Evolutionary conservation across 2,113 vertebrate species (phyloP).

Genomic region (Ranitomeya variabilis): DNA sequence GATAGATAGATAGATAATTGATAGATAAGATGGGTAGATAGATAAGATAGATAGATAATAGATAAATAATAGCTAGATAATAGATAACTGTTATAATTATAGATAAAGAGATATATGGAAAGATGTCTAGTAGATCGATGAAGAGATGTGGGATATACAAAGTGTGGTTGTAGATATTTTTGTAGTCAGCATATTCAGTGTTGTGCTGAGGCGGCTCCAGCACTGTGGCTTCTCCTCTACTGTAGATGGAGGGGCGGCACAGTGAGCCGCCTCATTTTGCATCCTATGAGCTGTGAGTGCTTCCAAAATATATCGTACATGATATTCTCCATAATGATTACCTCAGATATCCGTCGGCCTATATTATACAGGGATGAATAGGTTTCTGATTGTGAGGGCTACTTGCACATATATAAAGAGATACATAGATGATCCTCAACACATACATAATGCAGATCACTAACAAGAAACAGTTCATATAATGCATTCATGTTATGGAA

Average conservation of each 20-base stretch:
- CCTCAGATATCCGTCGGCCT: background rate
- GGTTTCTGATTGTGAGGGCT: background rate
- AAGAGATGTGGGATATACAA: background rate
- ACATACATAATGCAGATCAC: slow-evolving; percentile 24
- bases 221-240: background rate
- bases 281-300: background rate
- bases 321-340: background rate
- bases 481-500: background rate
- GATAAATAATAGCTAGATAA: background rate
- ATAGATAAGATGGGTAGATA: no score
- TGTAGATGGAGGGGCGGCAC: background rate
- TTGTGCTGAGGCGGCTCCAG: background rate
- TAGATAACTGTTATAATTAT: no score
- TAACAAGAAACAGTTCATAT: background rate
- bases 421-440: slow-evolving; percentile 1
- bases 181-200: no score
- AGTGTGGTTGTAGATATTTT: no score
- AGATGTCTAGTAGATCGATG: background rate
- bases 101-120: background rate
- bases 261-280: background rate
- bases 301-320: background rate
- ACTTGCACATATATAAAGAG: background rate
- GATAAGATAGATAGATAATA: background rate
- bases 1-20: no score
- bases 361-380: background rate